Base-by-base conservation (phyloP, 2,797 vertebrate genomes). In the Pseudomugil gertrudae region DNA sequence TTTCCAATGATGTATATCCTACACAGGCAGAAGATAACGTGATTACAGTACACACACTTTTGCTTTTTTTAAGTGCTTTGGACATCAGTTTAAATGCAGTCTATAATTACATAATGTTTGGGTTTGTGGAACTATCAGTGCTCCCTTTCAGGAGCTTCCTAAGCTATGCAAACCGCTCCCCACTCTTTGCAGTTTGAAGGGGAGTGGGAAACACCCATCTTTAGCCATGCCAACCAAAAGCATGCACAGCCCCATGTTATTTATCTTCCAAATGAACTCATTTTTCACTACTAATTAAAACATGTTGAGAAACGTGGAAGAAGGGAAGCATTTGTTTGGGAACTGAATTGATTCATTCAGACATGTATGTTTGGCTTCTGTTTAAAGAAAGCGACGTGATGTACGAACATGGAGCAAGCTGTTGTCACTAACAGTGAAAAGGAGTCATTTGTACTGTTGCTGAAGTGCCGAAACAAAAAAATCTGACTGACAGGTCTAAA, bases 201-300 rank as follows among this genome's bases (percentile, higher is more conserved):
- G 55, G 45, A 9, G 9, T n/a, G n/a, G 6, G 30, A 14, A 30
- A 38, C 81, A 77, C 65, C 63, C 72, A 30, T 89, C 79, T 88
- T 86, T 85, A 87, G 80, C 74, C 82, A 74, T 89, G 86, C 83
- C 88, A 90, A 85, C 83, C 87, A 85, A 89, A 90, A 89, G 81
- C 90, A 88, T 57, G 76, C 84, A 67, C 81, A 26, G 76, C n/a
- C 87, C 90, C 80, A 70, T 2, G 83, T 91, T 93, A 90, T 93
- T 93, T 87, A 85, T 94, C 90, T 92, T 91, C 85, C 88, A 93
- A 93, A 94, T 93, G 78, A 93, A 92, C 85, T 90, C 81, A 92
- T 94, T 93, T 91, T 92, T 94, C 92, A 93, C 74, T 1, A 79
- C 90, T 94, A 94, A 94, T 94, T 94, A 94, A 92, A 92, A 91